Evolutionary conservation across 2,888 invertebrate genomes (phyloP), one percentile per base, ranked within the genome.

Genomic region (Chrysomela aeneicollis): DNA sequence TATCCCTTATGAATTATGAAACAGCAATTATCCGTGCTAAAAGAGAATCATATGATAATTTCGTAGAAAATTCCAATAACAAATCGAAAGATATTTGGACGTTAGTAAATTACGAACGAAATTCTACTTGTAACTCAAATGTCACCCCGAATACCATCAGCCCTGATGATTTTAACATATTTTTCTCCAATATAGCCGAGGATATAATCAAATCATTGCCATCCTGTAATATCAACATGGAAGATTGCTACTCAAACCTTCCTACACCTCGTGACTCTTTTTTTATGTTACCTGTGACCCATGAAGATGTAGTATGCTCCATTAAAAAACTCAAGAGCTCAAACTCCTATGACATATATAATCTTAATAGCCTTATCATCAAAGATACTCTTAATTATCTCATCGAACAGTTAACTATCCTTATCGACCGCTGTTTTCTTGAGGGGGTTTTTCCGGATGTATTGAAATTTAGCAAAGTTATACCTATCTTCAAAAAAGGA

Each of bases 21-120:
- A 53, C 53, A 32, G 53, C 53, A 9, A 53, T 32, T 9, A 32
- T 12, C 1, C 12, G 10, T 17, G 53, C 32, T 17, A 35, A 53
- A 53, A 53, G 53, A 53, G 53, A 53, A 53, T 53, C 53, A 53
- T 53, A 53, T 18, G 17, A 53, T 32, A 53, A 53, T 9, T 53
- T 53, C 32, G 32, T 32, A 53, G 53, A 53, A 53, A 53, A 53
- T 53, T 53, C 53, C 18, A 53, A 53, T 3, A 32, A 53, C 18
- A 42, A 42, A 42, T 42, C 15, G n/a, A 42, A 42, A 49, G 49
- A 49, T 12, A 49, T 49, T 12, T 49, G 49, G 22, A 49, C 5
- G 53, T 53, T 53, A 53, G 32, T 53, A 9, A 53, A 53, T 53
- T 53, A 30, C 12, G 32, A 53, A 9, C 32, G 18, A 53, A 53